These are phyloP conservation scores for Sarcophaga peregrina DNA, from an alignment of 1,140 invertebrate genomes.

Conservation along the genomic window DNA sequence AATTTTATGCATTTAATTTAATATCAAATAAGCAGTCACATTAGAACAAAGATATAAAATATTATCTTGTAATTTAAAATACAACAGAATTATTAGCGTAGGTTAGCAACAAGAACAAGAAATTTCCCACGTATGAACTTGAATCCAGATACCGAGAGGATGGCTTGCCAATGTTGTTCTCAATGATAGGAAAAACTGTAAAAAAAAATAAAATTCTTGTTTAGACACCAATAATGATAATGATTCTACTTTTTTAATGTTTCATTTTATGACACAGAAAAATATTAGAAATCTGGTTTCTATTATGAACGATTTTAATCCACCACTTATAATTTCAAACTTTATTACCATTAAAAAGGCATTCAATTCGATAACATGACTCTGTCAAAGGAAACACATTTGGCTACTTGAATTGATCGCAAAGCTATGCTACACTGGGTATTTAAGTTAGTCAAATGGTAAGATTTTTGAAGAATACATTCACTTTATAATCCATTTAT, in stretches of 20 bases:
- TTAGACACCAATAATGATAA: background rate
- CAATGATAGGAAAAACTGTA: background rate
- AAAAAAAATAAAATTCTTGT: background rate
- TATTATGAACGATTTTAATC: background rate
- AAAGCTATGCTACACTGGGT: background rate
- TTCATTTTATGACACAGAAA: background rate
- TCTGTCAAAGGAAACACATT: background rate
- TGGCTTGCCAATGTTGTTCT: background rate
- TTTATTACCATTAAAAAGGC: background rate
- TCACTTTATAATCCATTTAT: too few species aligned
- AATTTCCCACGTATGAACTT: background rate
- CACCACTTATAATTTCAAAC: background rate
- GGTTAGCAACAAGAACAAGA: background rate
- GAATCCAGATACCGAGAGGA: background rate
- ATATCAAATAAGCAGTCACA: background rate
- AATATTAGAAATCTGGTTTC: constrained; percentile 1
- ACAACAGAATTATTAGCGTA: background rate
- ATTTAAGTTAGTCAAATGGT: too few species aligned
- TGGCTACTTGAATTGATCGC: background rate
- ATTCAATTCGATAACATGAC: background rate
- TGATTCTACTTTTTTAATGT: too few species aligned
- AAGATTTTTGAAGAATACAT: too few species aligned
- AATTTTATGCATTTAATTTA: background rate
- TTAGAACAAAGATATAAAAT: background rate
- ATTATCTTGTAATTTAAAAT: background rate